Conservation (phyloP, 1,140 invertebrate genomes). For the Dendrolimus punctatus region DNA sequence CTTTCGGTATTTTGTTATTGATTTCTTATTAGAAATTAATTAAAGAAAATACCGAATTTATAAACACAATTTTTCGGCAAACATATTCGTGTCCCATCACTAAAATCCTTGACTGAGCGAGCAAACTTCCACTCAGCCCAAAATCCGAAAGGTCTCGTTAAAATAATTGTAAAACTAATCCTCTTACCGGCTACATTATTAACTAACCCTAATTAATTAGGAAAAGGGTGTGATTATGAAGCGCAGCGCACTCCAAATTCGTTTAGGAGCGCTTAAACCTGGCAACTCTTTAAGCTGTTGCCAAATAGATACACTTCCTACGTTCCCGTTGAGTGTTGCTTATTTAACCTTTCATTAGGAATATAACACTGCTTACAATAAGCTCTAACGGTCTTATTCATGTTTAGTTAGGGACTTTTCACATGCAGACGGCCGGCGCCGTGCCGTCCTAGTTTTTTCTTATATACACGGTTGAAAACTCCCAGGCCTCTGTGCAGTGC, state of each 20-base stretch:
- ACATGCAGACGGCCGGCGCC: too few relatives aligned
- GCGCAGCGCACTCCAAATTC: slow-evolving; percentile 21
- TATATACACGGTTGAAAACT: slow-evolving; percentile 1
- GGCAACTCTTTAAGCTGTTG: background rate
- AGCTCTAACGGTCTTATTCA: too few relatives aligned
- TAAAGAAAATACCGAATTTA: too few relatives aligned
- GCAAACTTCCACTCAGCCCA: background rate
- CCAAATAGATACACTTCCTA: background rate
- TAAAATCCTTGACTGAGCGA: background rate
- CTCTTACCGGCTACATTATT: slow-evolving; percentile 33
- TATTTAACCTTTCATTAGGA: too few relatives aligned
- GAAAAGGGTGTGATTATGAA: slow-evolving; percentile 33
- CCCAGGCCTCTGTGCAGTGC: slow-evolving; percentile 1
- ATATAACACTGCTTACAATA: too few relatives aligned
- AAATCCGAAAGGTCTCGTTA: slow-evolving; percentile 15
- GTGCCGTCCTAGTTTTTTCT: background rate
- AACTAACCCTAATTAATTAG: slow-evolving; percentile 41
- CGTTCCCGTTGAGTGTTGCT: too few relatives aligned
- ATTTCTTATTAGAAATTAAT: too few relatives aligned
- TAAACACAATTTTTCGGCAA: too few relatives aligned
- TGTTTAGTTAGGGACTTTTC: too few relatives aligned
- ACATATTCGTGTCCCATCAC: too few relatives aligned
- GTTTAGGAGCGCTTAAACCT: slow-evolving; percentile 17
- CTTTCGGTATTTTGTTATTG: too few relatives aligned
- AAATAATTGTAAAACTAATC: slow-evolving; percentile 40